These are phyloP conservation scores for Okamejei kenojei DNA, from an alignment of 2,797 vertebrate species.

Conservation along the genomic window DNA sequence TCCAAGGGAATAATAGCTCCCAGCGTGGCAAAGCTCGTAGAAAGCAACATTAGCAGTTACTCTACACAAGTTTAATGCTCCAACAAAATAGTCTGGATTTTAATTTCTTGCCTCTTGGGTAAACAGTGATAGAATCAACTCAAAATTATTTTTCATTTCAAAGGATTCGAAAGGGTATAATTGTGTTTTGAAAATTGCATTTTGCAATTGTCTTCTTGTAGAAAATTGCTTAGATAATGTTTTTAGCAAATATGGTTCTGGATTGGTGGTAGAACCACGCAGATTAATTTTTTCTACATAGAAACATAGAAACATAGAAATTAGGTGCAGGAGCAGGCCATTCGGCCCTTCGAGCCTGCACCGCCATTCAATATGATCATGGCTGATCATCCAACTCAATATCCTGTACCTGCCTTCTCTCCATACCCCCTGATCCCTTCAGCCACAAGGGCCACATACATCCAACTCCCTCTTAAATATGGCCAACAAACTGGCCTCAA, in stretches of 20 bases:
- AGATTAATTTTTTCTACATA: no score
- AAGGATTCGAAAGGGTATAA: neutral
- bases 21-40: neutral
- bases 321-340: no score
- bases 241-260: neutral
- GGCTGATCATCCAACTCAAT: no score
- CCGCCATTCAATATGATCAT: no score
- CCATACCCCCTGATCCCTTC: no score
- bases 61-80: neutral
- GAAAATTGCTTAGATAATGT: neutral
- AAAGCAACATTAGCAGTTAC: no score
- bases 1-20: neutral
- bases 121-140: neutral
- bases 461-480: no score
- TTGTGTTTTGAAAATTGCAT: neutral
- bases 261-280: neutral
- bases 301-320: no score
- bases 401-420: no score
- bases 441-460: no score
- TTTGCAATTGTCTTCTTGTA: neutral
- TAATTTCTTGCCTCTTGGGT: neutral
- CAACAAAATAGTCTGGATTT: neutral
- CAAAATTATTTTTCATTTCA: neutral
- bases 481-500: no score
- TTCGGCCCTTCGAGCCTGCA: no score